These are phyloP conservation scores for Brachionichthys hirsutus DNA, from an alignment of 2,113 vertebrate species.

Conservation along the genomic window DNA sequence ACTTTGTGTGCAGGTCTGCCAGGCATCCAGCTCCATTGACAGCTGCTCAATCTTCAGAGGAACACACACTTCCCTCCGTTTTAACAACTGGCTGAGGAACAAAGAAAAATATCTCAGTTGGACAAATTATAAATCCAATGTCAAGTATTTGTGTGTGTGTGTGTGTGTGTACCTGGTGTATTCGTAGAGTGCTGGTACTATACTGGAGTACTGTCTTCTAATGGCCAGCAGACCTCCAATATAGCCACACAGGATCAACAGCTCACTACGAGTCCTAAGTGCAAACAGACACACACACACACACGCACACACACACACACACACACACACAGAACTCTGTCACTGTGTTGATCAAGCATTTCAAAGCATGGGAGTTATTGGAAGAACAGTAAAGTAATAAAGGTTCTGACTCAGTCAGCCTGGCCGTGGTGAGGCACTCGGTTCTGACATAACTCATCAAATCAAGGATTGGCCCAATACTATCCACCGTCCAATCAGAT, in stretches of 20 bases:
- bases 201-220: constrained; percentile 86
- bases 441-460: constrained; percentile 92
- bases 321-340: no score
- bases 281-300: not conserved
- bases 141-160: no score
- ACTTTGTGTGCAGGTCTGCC: constrained; percentile 84
- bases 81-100: constrained; percentile 87
- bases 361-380: no score
- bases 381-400: not conserved
- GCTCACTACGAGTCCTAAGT: constrained; percentile 86
- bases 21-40: constrained; percentile 89
- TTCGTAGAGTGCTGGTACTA: constrained; percentile 95
- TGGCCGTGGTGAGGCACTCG: constrained; percentile 84
- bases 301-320: constrained; percentile 3
- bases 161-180: constrained; percentile 86
- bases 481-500: constrained; percentile 88
- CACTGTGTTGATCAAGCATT: not conserved
- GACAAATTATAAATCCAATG: no score
- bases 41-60: constrained; percentile 91
- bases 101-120: not conserved
- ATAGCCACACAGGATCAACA: constrained; percentile 93
- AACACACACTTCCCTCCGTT: constrained; percentile 88
- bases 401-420: constrained; percentile 86
- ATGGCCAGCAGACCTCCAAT: constrained; percentile 89
- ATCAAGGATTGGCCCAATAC: constrained; percentile 84